A percentile compares a stretch with the other conserved stretches of the same genome.
Evolutionary conservation across 2,797 vertebrate species (phyloP).

Genomic region (Liasis olivaceus): DNA sequence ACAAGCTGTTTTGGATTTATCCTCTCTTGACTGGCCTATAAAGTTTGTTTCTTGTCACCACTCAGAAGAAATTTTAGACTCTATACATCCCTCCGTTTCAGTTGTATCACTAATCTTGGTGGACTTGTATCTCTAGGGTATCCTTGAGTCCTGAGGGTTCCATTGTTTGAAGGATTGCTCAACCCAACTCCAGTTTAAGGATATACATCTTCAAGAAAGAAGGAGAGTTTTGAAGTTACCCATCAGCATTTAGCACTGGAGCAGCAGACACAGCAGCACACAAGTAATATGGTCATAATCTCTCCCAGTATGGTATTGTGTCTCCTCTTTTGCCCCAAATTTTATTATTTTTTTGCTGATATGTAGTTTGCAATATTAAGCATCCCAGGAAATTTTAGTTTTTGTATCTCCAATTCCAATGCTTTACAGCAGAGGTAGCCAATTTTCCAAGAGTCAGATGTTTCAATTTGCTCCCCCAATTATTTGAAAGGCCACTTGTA

Average conservation of each 20-base stretch:
- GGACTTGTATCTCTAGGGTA: background rate
- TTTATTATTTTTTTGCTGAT: background rate
- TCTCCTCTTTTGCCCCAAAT: background rate
- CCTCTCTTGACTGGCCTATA: background rate
- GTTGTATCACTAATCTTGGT: background rate
- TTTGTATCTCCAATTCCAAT: background rate
- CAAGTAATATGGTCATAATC: background rate
- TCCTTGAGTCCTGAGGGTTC: background rate
- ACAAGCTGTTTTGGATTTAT: background rate
- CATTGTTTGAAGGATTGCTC: background rate
- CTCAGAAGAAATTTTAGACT: background rate
- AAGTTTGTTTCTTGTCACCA: background rate
- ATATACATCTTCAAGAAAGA: background rate
- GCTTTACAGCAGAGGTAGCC: background rate
- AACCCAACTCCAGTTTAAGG: background rate
- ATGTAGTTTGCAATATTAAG: background rate
- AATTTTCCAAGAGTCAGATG: background rate
- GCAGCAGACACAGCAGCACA: background rate
- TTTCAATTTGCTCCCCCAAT: background rate
- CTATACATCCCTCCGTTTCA: background rate
- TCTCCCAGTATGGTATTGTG: background rate
- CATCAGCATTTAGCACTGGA: background rate
- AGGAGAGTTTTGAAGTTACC: background rate
- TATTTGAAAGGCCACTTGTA: background rate
- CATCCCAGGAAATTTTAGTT: background rate